Conservation (phyloP, 2,888 invertebrate species). For the Chrysolina americana region DNA sequence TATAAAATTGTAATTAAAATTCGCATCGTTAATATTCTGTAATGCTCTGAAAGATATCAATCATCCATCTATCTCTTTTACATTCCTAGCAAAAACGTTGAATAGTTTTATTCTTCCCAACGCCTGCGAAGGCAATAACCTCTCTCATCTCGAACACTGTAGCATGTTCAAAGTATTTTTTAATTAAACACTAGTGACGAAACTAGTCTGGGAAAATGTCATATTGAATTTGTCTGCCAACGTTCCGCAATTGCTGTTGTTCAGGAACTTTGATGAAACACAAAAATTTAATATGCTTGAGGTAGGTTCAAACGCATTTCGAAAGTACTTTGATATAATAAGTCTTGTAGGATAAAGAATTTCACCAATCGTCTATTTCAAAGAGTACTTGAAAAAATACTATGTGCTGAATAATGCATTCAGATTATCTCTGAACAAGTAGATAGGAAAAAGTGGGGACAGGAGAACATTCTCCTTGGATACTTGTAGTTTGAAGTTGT, state of each 20-base stretch:
- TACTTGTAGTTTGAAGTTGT: too few relatives aligned
- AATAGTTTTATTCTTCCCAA: background rate
- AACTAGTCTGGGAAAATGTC: background rate
- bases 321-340: too few relatives aligned
- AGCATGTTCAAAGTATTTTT: background rate
- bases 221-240: background rate
- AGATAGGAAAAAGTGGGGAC: too few relatives aligned
- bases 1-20: background rate
- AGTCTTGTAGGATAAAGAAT: too few relatives aligned
- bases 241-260: background rate
- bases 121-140: background rate
- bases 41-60: background rate
- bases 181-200: background rate
- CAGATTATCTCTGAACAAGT: too few relatives aligned
- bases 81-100: slow-evolving; percentile 2
- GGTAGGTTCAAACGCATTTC: background rate
- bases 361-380: too few relatives aligned
- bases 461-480: too few relatives aligned
- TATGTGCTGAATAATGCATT: too few relatives aligned
- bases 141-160: background rate
- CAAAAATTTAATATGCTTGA: background rate
- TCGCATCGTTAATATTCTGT: background rate
- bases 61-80: background rate
- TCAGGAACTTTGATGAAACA: slow-evolving; percentile 6
- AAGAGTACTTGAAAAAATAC: too few relatives aligned